Conservation (phyloP, 2,888 invertebrate genomes). For the Mythimna vitellina region DNA sequence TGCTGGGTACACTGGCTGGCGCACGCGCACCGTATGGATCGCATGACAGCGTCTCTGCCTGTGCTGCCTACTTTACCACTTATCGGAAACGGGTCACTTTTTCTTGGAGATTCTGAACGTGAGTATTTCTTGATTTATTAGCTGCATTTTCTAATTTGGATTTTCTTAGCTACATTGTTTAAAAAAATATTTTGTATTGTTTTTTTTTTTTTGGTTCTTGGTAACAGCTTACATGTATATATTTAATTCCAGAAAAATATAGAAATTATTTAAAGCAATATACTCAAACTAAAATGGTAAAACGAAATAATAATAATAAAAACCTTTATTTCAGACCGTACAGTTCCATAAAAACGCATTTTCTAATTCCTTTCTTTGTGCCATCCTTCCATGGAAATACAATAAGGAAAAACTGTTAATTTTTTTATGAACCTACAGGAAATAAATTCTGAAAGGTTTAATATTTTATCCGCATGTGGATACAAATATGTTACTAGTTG, state of each 20-base stretch:
- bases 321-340: too few relatives aligned
- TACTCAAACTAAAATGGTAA: too few relatives aligned
- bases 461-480: background rate
- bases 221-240: background rate
- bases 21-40: slow-evolving; percentile 70
- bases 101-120: slow-evolving; percentile 82
- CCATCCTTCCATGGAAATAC: background rate
- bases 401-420: background rate
- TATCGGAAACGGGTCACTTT: slow-evolving; percentile 80
- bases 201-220: background rate
- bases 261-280: too few relatives aligned
- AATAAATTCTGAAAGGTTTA: background rate
- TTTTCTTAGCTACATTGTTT: background rate
- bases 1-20: slow-evolving; percentile 75
- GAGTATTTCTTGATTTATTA: slow-evolving; percentile 49
- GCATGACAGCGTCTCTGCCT: slow-evolving; percentile 75
- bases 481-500: too few relatives aligned
- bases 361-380: too few relatives aligned
- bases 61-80: slow-evolving; percentile 75
- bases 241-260: too few relatives aligned
- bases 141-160: background rate
- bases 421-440: background rate
- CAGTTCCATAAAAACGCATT: too few relatives aligned
- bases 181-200: background rate
- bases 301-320: too few relatives aligned